phyloP scores from a whole-genome alignment of 2,888 invertebrate genomes.

The Platycheirus rosarum region DNA sequence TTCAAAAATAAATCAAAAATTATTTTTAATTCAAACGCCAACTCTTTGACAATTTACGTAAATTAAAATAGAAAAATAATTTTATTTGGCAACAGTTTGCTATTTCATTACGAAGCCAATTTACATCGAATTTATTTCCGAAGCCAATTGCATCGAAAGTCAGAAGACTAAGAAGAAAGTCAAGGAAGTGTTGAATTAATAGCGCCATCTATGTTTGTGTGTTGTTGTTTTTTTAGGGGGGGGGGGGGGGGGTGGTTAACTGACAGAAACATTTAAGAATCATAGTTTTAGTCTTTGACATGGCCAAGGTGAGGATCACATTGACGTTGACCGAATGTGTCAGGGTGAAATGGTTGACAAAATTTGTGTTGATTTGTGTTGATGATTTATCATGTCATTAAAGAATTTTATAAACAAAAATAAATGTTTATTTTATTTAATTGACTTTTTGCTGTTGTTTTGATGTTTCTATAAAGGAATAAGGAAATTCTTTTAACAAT shows the following conservation, averaged over 20 bases:
- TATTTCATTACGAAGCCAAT: slow-evolving; percentile 14
- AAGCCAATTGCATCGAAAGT: background rate
- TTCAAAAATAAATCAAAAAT: no score
- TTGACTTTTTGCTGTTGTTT: slow-evolving; percentile 17
- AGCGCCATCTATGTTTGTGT: slow-evolving; percentile 34
- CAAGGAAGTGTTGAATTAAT: slow-evolving; percentile 49
- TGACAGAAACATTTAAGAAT: no score
- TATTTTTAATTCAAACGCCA: slow-evolving; percentile 11
- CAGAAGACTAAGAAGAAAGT: background rate
- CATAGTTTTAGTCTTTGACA: slow-evolving; percentile 26
- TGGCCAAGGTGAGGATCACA: slow-evolving; percentile 49
- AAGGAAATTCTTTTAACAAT: no score
- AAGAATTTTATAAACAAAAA: slow-evolving; percentile 8
- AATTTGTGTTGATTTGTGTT: slow-evolving; percentile 55
- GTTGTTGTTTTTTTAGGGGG: slow-evolving; percentile 1
- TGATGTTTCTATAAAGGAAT: no score
- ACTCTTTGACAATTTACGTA: background rate
- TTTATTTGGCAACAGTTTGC: no score
- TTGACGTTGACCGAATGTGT: slow-evolving; percentile 45
- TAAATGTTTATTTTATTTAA: slow-evolving; percentile 22
- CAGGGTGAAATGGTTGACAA: slow-evolving; percentile 38
- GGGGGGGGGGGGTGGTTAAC: no score
- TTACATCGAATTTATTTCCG: background rate
- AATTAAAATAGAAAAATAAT: background rate
- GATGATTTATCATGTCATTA: slow-evolving; percentile 59